phyloP scores from a whole-genome alignment of 2,888 invertebrate genomes.

The Oeneis ivallda region DNA sequence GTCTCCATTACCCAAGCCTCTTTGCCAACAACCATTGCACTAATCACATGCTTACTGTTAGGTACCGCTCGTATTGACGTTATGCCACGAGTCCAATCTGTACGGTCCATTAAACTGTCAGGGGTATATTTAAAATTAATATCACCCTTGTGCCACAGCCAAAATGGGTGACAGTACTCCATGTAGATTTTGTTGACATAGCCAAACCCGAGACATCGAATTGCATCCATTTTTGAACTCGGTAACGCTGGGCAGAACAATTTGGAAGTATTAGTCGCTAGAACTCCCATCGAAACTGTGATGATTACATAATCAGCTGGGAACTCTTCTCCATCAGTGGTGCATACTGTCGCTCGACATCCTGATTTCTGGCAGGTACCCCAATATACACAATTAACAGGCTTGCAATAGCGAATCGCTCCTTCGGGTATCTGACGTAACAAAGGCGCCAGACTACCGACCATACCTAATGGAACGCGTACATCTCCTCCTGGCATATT shows the following conservation, averaged over 20 bases:
- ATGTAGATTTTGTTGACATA: constrained; percentile 89
- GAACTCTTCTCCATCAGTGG: constrained; percentile 85
- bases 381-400: constrained; percentile 87
- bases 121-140: constrained; percentile 84
- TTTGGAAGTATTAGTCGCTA: constrained; percentile 83
- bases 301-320: constrained; percentile 90
- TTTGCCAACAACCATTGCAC: constrained; percentile 86
- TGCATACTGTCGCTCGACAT: constrained; percentile 81
- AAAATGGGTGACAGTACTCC: constrained; percentile 87
- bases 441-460: constrained; percentile 84
- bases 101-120: constrained; percentile 75
- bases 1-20: constrained; percentile 85
- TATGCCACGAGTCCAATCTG: constrained; percentile 88
- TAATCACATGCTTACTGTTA: constrained; percentile 86
- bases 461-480: constrained; percentile 83
- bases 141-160: constrained; percentile 85
- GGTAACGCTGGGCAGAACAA: constrained; percentile 88
- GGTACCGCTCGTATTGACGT: constrained; percentile 85
- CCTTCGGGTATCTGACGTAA: constrained; percentile 84
- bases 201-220: constrained; percentile 86
- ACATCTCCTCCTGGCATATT: constrained; percentile 82
- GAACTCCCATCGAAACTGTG: constrained; percentile 88
- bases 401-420: constrained; percentile 84
- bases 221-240: constrained; percentile 85
- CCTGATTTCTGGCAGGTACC: constrained; percentile 79